Evolutionary conservation across 2,888 invertebrate genomes (phyloP).

Genomic region (Syrphus vitripennis): DNA sequence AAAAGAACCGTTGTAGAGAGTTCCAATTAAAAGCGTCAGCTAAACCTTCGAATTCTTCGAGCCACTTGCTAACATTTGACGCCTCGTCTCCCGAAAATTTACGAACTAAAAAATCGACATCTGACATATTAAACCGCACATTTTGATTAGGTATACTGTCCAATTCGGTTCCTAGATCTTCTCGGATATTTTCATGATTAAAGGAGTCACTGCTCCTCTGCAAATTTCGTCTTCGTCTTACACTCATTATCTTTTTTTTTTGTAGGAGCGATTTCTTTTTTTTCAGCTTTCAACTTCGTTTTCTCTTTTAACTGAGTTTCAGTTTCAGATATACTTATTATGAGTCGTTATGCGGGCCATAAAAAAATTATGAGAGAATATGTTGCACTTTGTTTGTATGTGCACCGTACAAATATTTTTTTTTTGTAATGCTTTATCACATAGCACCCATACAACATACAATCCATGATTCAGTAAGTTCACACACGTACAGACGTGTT

Average conservation of each 20-base stretch:
- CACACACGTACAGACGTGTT: no score
- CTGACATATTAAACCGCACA: not conserved
- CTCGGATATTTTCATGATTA: not conserved
- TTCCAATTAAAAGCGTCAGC: slow-evolving; percentile 32
- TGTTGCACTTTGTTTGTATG: not conserved
- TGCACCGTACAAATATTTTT: no score
- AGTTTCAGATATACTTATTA: not conserved
- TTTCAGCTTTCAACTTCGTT: not conserved
- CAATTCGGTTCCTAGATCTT: not conserved
- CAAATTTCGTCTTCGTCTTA: slow-evolving; percentile 8
- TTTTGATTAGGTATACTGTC: not conserved
- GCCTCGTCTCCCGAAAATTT: slow-evolving; percentile 21
- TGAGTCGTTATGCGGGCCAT: not conserved
- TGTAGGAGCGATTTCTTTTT: not conserved
- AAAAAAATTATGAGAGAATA: not conserved
- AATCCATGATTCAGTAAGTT: no score
- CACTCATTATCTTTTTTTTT: slow-evolving; percentile 1
- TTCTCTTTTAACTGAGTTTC: not conserved
- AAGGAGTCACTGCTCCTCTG: not conserved
- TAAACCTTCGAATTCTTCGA: slow-evolving; percentile 31
- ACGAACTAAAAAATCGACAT: slow-evolving; percentile 20
- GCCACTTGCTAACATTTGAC: slow-evolving; percentile 7
- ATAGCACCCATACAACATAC: no score
- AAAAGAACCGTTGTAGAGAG: slow-evolving; percentile 19
- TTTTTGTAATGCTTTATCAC: no score